Base-by-base conservation (phyloP, 35 echinoderm and acorn worm species). In the Stichopus chloronotus region DNA sequence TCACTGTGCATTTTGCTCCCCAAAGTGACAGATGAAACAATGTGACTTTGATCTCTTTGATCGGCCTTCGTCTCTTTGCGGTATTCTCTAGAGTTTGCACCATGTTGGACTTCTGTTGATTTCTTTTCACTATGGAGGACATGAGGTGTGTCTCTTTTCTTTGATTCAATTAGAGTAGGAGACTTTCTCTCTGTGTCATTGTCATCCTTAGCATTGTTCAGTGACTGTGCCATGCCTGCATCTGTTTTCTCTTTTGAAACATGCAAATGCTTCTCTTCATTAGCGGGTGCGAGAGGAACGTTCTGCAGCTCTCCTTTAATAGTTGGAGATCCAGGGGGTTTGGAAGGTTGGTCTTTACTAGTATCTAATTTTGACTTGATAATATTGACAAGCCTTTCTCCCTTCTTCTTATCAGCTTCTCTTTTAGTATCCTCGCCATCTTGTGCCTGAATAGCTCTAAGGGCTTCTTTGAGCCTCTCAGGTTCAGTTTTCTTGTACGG, bases 191-290 rank as follows among this genome's bases (percentile, higher is more conserved):
- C 69, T 43, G 30, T 43, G 30, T 43, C 30, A 7, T 14, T 20
- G 22, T 74, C 19, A 21, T 74, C 69, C 69, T 74, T 74, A 7
- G 13, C 69, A 74, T 20, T 74, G 5, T 2, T n/a, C 19, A 21
- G 69, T 20, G 22, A 74, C 69, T 74, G 17, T 74, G 22, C 52
- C 82, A 78, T n/a, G n/a, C 60, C 56, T 21, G 86, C 72, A 90
- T 78, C 56, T 89, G 55, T 74, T 55, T 94, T 94, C 77, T 90
- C 93, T 58, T 72, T 81, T 55, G 86, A 90, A 22, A 54, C 56
- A 90, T 30, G 56, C 61, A 63, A 10, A 59, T 72, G 14, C 3
- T 53, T 8, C 14, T 89, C 87, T 60, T 89, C 87, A 54, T 25
- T 61, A 89, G 13, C n/a, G 14, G 87, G 87, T 6, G 21, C 52